Percentiles rank a stretch among this genome's conserved stretches.
Conservation (phyloP, 2,113 vertebrate species). For the Scomber scombrus region DNA sequence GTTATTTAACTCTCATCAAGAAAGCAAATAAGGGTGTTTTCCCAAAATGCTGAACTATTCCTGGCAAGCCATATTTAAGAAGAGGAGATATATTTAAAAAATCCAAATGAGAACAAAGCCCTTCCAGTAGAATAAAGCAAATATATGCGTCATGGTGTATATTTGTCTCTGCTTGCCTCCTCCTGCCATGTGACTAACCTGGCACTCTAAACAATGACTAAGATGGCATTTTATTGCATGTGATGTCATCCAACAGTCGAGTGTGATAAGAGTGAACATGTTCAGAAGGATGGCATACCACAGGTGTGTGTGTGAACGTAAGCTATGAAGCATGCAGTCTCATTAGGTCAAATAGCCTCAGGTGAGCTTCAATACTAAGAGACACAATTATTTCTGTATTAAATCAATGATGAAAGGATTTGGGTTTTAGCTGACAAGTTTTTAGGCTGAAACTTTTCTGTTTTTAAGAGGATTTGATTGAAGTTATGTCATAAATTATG, state of each 20-base stretch:
- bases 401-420: conserved; percentile 62
- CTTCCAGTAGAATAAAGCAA: conserved; percentile 8
- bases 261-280: conserved; percentile 68
- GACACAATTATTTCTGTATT: conserved; percentile 56
- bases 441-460: conserved; percentile 21
- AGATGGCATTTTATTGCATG: conserved; percentile 50
- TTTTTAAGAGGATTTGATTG: conserved; percentile 22
- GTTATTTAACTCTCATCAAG: too few relatives aligned
- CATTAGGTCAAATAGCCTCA: conserved; percentile 57
- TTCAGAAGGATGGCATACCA: conserved; percentile 45
- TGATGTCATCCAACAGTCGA: conserved; percentile 69
- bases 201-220: conserved; percentile 48
- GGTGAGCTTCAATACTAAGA: conserved; percentile 40
- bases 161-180: conserved; percentile 55
- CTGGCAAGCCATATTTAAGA: neutral
- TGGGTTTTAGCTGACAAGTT: conserved; percentile 22
- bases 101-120: conserved; percentile 24
- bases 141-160: conserved; percentile 38
- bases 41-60: too few relatives aligned
- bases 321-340: conserved; percentile 72
- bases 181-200: conserved; percentile 44
- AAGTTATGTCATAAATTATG: conserved; percentile 20
- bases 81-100: neutral
- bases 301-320: conserved; percentile 77
- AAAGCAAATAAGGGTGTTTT: too few relatives aligned